A percentile compares a stretch with the other conserved stretches of the same genome.
Evolutionary conservation across 92 coral and sea anemone species (phyloP).

Genomic region (Meandrina meandrites): DNA sequence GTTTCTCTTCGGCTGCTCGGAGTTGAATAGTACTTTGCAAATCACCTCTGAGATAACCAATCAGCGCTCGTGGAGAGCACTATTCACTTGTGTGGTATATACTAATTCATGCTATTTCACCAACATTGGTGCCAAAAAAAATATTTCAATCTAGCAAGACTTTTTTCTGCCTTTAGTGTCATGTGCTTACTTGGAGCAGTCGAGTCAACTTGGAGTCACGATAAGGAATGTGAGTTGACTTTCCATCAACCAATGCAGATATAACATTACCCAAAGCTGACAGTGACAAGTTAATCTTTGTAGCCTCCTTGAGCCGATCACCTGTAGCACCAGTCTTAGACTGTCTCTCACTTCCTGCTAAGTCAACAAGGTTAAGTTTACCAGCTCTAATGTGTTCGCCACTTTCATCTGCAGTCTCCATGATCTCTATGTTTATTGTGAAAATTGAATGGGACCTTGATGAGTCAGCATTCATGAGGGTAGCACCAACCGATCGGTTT

Average conservation of each 20-base stretch:
- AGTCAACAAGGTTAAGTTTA: conserved; percentile 93
- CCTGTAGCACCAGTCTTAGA: conserved; percentile 98
- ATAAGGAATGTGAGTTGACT: conserved; percentile 94
- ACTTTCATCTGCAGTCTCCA: conserved; percentile 84
- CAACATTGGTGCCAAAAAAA: too few species aligned
- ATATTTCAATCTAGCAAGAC: not conserved
- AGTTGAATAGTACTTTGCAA: too few species aligned
- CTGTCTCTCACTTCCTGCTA: conserved; percentile 98
- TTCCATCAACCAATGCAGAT: conserved; percentile 97
- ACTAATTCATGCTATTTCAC: too few species aligned
- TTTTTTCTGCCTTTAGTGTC: too few species aligned
- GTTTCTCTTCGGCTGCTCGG: too few species aligned
- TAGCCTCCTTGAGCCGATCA: conserved; percentile 94
- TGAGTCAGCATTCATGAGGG: conserved; percentile 98
- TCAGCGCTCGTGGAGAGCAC: too few species aligned
- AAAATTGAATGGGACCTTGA: conserved; percentile 98
- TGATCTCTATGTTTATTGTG: conserved; percentile 88
- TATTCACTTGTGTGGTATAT: too few species aligned
- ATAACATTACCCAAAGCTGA: conserved; percentile 99
- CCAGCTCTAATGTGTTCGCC: conserved; percentile 96
- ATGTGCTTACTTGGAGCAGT: conserved; percentile 77
- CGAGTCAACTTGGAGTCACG: conserved; percentile 98
- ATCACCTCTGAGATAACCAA: too few species aligned
- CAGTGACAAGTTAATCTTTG: conserved; percentile 91
- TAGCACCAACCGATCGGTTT: conserved; percentile 96